Conservation (phyloP, 2,888 invertebrate genomes). For the Acronicta leporina region DNA sequence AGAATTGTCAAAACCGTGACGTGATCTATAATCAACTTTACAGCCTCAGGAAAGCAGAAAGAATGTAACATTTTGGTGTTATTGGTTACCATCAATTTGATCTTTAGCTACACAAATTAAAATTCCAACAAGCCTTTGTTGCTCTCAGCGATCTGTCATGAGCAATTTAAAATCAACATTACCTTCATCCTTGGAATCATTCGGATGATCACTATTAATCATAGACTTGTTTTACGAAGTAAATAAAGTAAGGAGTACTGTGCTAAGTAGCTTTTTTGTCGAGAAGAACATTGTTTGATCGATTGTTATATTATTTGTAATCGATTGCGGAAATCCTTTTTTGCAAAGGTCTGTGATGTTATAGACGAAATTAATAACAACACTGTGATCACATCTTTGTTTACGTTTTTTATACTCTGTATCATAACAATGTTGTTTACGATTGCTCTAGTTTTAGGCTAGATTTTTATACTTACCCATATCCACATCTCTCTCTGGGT, state of each 20-base stretch:
- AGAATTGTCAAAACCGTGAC: constrained; percentile 51
- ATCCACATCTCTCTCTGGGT: no score
- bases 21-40: constrained; percentile 51
- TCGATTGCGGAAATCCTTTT: constrained; percentile 65
- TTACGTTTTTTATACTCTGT: constrained; percentile 7
- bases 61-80: constrained; percentile 53
- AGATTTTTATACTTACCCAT: no score
- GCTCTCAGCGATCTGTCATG: constrained; percentile 58
- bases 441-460: no score
- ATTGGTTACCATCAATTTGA: constrained; percentile 54
- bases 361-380: constrained; percentile 48
- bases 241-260: constrained; percentile 21
- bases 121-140: constrained; percentile 58
- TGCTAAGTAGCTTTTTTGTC: constrained; percentile 52
- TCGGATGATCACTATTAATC: constrained; percentile 55
- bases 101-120: constrained; percentile 59
- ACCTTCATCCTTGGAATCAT: constrained; percentile 55
- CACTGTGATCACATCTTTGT: constrained; percentile 43
- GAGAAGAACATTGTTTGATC: constrained; percentile 40
- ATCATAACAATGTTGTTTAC: no score
- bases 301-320: constrained; percentile 54
- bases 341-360: constrained; percentile 46
- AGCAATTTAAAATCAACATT: constrained; percentile 59
- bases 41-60: constrained; percentile 52
- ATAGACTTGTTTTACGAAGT: constrained; percentile 46